Evolutionary conservation across 2,797 vertebrate species (phyloP), one percentile per base, ranked within the genome.

Genomic region (Botia kubotai): DNA sequence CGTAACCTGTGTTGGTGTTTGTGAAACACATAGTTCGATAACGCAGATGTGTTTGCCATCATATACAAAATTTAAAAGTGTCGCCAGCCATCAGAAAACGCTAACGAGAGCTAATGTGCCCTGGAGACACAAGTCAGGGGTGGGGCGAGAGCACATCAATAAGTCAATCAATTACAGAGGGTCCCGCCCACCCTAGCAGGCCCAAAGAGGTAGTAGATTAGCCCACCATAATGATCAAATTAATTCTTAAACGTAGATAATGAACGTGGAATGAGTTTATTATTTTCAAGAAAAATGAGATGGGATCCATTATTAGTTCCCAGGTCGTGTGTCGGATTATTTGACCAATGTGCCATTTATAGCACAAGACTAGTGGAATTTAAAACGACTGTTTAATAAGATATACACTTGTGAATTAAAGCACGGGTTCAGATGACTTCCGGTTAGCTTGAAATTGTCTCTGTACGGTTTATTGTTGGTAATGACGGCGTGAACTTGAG

Each of bases 121-220:
- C 87, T 63, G 83, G 87, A 91, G 88, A 92, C 91, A 90, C 87
- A 88, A 50, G 71, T 65, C 82, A 67, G 82, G 66, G 86, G 52
- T 75, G 46, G 79, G 17, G 88, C 86, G 87, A 72, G 81, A 87
- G 83, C 91, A 87, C 92, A 97, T 97, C 95, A 98, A 97, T 97
- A 96, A 97, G 94, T 94, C 95, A 95, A 96, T 97, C 97, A 97
- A 96, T 94, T 94, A 93, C 91, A 88, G 86, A 50, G 88, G 89
- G 90, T 89, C 87, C 88, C 89, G 90, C 88, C 89, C 87, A 73
- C 90, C 86, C 80, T 83, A 65, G 77, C 71, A 88, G 88, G 89
- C 91, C 75, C 46, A 39, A 87, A 91, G 84, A 89, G 86, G 88
- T 89, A 87, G 91, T 89, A 93, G 90, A 93, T 93, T 92, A 93